Conservation (phyloP, 2,888 invertebrate species). For the Morpho deidamia region DNA sequence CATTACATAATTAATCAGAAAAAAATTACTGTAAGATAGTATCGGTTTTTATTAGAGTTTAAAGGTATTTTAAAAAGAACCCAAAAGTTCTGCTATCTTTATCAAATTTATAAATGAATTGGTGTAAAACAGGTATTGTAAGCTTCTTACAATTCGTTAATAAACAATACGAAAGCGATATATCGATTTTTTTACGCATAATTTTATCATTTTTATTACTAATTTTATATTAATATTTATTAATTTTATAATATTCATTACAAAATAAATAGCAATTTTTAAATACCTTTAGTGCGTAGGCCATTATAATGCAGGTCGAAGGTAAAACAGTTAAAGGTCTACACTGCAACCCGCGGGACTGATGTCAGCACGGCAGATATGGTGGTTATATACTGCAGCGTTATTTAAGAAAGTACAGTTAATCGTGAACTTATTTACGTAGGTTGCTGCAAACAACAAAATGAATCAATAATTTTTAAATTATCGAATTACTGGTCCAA, state of each 20-base stretch:
- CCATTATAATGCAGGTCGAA: slow-evolving; percentile 43
- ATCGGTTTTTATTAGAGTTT: no score
- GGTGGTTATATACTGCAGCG: slow-evolving; percentile 63
- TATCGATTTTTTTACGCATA: no score
- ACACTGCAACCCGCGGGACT: slow-evolving; percentile 54
- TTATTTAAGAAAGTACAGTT: slow-evolving; percentile 55
- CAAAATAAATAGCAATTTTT: slow-evolving; percentile 24
- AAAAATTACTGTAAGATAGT: no score
- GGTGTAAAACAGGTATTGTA: no score
- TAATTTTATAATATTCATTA: background rate
- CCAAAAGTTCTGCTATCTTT: no score
- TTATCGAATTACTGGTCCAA: slow-evolving; percentile 54
- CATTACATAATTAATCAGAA: no score
- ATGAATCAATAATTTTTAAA: slow-evolving; percentile 75
- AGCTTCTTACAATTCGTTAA: no score
- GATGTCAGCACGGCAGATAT: slow-evolving; percentile 39
- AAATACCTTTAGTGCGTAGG: slow-evolving; percentile 64
- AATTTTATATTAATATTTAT: no score
- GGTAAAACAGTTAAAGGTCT: slow-evolving; percentile 23
- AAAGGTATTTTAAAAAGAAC: no score
- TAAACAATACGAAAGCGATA: no score
- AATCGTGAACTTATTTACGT: slow-evolving; percentile 57
- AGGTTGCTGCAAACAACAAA: slow-evolving; percentile 53
- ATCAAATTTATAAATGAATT: no score
- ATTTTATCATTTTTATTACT: no score